Evolutionary conservation across 2,888 invertebrate genomes (phyloP), one percentile per base, ranked within the genome.

Genomic region (Drosophila maculinotata): DNA sequence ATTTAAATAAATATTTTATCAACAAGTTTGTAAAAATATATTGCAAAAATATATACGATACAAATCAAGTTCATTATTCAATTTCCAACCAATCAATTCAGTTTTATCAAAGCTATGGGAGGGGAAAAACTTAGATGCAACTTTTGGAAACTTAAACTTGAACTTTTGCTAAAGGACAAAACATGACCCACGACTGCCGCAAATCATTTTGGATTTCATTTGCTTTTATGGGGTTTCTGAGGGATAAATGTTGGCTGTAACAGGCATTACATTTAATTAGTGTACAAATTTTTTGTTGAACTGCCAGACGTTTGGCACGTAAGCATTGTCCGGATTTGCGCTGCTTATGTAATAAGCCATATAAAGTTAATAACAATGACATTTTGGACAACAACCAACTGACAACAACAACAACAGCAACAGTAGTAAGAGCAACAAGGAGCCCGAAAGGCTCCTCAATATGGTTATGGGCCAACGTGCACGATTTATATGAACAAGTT

Each of bases 361-460:
- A 82, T 84, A 82, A 84, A 82, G 85, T 82, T 87, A 82, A 82
- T 82, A 82, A 84, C 81, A 82, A 82, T 87, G 81, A 84, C 81
- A 84, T 73, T 75, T 65, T 54, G 67, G 64, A 41, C 65, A 57
- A 65, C 53, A 48, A 12, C 54, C 33, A 45, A 69, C 45, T 31
- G 53, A 17, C 17, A 38, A 36, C 10, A 35, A 2, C 31, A 2
- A 33, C 33, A 33, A 1, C 33, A 26, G 1, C 1, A 9, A 3
- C 10, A 42, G 4, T 10, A 41, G 9, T 3, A 30, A 1, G 20
- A 31, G n/a, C 20, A 67, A 73, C 54, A 56, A 70, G 53, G 57
- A 47, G 41, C 53, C 71, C 57, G 26, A 71, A 73, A 59, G 49
- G 57, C 39, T 53, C 44, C 68, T 66, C 87, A 80, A 86, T 80